These are phyloP conservation scores for Drosophila dives DNA, from an alignment of 2,888 invertebrate species.

Conservation along the genomic window DNA sequence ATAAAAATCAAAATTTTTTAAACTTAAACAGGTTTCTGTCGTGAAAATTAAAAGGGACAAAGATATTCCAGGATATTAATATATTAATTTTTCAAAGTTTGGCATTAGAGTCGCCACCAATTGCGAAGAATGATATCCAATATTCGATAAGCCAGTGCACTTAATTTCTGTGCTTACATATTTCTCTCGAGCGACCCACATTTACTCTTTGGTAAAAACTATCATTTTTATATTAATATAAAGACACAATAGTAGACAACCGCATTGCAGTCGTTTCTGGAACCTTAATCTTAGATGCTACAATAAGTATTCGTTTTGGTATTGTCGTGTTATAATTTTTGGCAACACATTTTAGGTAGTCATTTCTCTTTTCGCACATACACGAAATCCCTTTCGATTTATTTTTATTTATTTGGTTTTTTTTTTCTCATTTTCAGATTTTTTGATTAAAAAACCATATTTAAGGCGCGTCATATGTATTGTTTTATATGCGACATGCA, in stretches of 20 bases:
- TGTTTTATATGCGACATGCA: slow-evolving; percentile 2
- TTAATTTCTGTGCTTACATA: not conserved
- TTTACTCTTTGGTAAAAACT: not conserved
- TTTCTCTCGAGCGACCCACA: not conserved
- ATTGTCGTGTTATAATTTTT: not conserved
- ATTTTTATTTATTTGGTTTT: not conserved
- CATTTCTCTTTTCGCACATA: not conserved
- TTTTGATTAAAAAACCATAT: not conserved
- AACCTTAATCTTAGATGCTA: not conserved
- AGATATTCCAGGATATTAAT: not conserved
- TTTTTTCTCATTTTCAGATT: not conserved
- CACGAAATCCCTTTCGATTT: not conserved
- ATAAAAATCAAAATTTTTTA: not conserved
- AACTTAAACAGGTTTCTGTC: not conserved
- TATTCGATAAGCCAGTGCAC: not conserved
- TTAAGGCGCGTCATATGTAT: not conserved
- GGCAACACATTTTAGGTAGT: not conserved
- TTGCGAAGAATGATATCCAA: not conserved
- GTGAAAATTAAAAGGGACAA: not conserved
- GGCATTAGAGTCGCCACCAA: not conserved
- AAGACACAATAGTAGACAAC: not conserved
- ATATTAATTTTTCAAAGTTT: not conserved
- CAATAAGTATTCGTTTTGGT: not conserved
- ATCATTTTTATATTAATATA: not conserved
- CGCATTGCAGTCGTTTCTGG: not conserved